A percentile compares a stretch with the other conserved stretches of the same genome.
phyloP scores from a whole-genome alignment of 2,113 vertebrate genomes.

The Ciconia maguari region DNA sequence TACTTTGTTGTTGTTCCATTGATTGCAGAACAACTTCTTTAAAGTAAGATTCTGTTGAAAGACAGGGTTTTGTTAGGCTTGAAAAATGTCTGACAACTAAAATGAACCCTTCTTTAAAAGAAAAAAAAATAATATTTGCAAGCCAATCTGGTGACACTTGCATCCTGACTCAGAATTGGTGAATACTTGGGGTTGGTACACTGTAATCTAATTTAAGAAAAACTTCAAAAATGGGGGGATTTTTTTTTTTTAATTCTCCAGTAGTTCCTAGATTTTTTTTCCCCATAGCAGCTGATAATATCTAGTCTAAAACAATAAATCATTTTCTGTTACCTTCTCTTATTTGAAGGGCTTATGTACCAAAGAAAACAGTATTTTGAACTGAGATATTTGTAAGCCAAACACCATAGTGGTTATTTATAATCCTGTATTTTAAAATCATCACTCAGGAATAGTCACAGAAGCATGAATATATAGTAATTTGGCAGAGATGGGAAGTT shows the following conservation, averaged over 20 bases:
- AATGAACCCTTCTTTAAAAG: not conserved
- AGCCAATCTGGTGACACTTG: not conserved
- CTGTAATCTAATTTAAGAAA: not conserved
- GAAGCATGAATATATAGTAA: not conserved
- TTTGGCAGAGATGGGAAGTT: not conserved
- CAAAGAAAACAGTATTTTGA: not conserved
- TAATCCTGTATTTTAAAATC: not conserved
- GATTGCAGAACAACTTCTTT: not conserved
- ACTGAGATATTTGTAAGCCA: not conserved
- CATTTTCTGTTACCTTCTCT: not conserved
- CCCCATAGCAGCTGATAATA: not conserved
- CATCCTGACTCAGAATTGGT: not conserved
- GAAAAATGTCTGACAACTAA: not conserved
- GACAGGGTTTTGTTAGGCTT: not conserved
- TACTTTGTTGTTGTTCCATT: not conserved
- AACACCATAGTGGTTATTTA: not conserved
- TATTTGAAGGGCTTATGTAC: not conserved
- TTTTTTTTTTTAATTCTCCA: not conserved
- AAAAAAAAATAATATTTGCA: not conserved
- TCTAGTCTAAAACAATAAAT: not conserved
- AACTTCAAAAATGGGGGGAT: not conserved
- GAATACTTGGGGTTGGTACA: not conserved
- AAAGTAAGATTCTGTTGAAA: not conserved
- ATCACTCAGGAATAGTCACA: not conserved
- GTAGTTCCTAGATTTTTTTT: not conserved